Percentiles rank a stretch among this genome's conserved stretches.
These are phyloP conservation scores for Sarcophaga carnaria DNA, from an alignment of 2,888 invertebrate genomes.

Conservation along the genomic window DNA sequence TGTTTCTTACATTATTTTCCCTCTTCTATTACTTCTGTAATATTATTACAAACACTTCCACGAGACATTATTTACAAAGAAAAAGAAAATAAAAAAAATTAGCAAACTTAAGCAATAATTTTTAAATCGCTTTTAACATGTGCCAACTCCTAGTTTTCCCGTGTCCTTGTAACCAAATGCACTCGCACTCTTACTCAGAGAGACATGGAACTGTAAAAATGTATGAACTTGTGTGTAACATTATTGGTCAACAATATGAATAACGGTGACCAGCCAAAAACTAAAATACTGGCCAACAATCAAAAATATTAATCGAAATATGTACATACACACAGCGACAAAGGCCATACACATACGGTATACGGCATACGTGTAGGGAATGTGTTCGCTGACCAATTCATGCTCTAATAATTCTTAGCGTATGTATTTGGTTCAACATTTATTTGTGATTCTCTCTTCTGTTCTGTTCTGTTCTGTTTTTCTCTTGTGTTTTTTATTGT, in stretches of 20 bases:
- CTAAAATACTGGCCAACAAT: background rate
- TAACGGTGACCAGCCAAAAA: background rate
- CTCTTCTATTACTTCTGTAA: too few relatives aligned
- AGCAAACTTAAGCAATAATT: background rate
- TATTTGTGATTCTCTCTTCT: background rate
- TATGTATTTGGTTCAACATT: conserved; percentile 6
- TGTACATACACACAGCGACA: too few relatives aligned
- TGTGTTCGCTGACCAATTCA: background rate
- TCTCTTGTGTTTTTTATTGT: background rate
- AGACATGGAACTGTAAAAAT: background rate
- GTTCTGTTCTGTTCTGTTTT: background rate
- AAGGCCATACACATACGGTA: too few relatives aligned
- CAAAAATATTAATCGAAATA: background rate
- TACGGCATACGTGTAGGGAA: too few relatives aligned
- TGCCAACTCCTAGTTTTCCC: too few relatives aligned
- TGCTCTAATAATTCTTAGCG: conserved; percentile 33
- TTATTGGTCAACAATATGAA: background rate
- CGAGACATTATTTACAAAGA: too few relatives aligned
- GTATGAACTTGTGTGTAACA: background rate
- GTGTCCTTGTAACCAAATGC: background rate
- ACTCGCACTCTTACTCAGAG: background rate
- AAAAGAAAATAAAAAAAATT: too few relatives aligned
- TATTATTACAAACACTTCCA: too few relatives aligned
- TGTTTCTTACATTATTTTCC: too few relatives aligned
- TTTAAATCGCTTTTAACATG: background rate